phyloP scores from a whole-genome alignment of 1,140 invertebrate species.

The Ceratina japonica region DNA sequence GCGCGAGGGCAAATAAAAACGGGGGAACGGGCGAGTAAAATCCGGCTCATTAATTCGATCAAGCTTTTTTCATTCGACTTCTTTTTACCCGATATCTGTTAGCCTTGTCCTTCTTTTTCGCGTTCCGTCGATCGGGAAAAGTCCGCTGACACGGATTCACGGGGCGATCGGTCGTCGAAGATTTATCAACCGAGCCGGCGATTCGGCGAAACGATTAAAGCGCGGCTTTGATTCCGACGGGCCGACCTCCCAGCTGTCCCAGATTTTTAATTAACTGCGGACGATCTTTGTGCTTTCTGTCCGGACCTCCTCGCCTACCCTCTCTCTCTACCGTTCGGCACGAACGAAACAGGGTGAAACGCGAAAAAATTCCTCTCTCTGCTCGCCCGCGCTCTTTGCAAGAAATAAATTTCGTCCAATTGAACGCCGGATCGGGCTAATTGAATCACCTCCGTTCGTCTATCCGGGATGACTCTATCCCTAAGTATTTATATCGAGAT shows the following conservation, averaged over 20 bases:
- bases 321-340: too few species aligned
- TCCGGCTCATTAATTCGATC: not conserved
- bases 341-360: not conserved
- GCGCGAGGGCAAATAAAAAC: not conserved
- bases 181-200: not conserved
- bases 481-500: too few species aligned
- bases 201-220: constrained; percentile 13
- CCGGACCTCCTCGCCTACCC: not conserved
- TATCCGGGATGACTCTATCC: not conserved
- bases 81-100: too few species aligned
- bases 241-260: not conserved
- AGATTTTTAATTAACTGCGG: constrained; percentile 23
- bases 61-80: not conserved
- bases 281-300: not conserved
- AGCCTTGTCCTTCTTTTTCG: not conserved
- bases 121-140: not conserved
- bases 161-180: not conserved
- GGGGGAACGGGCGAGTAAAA: not conserved
- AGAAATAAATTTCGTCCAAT: not conserved
- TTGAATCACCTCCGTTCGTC: not conserved
- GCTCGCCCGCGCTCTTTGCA: too few species aligned
- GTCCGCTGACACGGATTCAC: constrained; percentile 7
- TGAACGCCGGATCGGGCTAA: not conserved
- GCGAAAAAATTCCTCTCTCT: not conserved
- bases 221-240: constrained; percentile 3